Conservation (phyloP, 2,113 vertebrate genomes). For the Circaetus gallicus region DNA sequence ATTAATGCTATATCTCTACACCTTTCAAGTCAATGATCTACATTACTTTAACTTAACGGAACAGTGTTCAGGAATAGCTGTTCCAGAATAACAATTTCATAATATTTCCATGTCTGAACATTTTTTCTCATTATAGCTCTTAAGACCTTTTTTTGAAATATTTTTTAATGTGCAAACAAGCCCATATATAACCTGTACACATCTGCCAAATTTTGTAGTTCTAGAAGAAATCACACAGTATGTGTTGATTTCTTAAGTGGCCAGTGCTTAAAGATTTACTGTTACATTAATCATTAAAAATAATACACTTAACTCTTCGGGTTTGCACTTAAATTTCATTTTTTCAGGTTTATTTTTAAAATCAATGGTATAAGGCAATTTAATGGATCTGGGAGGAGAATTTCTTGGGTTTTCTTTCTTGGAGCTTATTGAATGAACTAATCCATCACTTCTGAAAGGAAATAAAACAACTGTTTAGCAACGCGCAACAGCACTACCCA, state of each 20-base stretch:
- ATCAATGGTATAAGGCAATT: neutral
- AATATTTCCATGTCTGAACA: neutral
- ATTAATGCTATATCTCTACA: neutral
- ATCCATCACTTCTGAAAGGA: constrained; percentile 5
- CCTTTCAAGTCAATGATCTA: neutral
- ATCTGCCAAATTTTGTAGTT: neutral
- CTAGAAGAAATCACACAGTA: neutral
- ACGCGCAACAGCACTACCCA: neutral
- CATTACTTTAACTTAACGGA: neutral
- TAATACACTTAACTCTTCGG: neutral
- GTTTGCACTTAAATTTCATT: neutral
- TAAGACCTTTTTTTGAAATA: neutral
- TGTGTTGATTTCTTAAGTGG: neutral
- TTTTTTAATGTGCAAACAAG: neutral
- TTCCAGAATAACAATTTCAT: neutral
- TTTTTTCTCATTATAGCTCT: neutral
- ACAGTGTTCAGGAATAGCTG: neutral
- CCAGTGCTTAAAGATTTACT: neutral
- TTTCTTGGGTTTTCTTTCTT: neutral
- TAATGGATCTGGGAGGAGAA: neutral
- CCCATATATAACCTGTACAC: neutral
- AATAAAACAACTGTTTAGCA: neutral
- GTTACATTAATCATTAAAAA: neutral
- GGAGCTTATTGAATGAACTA: neutral
- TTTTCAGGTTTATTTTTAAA: neutral